Base-by-base conservation (phyloP, 2,113 vertebrate genomes). In the Probosciger aterrimus region DNA sequence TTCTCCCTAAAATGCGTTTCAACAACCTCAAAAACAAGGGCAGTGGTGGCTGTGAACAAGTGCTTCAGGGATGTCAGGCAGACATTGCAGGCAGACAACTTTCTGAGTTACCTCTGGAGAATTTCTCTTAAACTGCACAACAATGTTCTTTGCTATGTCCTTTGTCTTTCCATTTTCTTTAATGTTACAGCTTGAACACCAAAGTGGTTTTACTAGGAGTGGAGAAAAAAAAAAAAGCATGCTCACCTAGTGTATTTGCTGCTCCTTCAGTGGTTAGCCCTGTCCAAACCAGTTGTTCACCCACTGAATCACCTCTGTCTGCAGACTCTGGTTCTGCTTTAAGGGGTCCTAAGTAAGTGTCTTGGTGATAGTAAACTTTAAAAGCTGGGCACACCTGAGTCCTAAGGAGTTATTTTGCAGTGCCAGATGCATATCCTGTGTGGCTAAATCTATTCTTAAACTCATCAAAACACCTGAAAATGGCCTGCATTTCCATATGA, bases 291-390 rank as follows among this genome's bases (percentile, higher is more conserved):
- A 17, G 20, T 33, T 69, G 8, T 50, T 90, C 27, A 30, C 18
- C 25, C 31, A n/a, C 23, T 7, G 4, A 55, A 47, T 46, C 19
- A 35, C 30, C 17, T 35, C 16, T 22, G 3, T 28, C 59, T 79
- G 55, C 71, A 88, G 20, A 8, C 31, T 35, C 28, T 68, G 10
- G 4, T 59, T 59, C 49, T 55, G 49, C 22, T 46, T 37, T 37
- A 14, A 2, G 23, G 11, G 9, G 7, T 37, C 0, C 0, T 50
- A 37, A 65, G 39, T 25, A 37, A 70, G 39, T 25, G 27, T 35
- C 13, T 44, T 17, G 6, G 19, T 39, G 27, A 33, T 25, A 22
- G 33, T 20, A 55, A n/a, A 9, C 5, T 65, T 24, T 76, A 30
- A 57, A 33, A 33, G 11, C 31, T 82, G 31, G 24, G 50, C 9